These are phyloP conservation scores for Athrips mouffetella DNA, from an alignment of 2,888 invertebrate genomes.

Conservation along the genomic window DNA sequence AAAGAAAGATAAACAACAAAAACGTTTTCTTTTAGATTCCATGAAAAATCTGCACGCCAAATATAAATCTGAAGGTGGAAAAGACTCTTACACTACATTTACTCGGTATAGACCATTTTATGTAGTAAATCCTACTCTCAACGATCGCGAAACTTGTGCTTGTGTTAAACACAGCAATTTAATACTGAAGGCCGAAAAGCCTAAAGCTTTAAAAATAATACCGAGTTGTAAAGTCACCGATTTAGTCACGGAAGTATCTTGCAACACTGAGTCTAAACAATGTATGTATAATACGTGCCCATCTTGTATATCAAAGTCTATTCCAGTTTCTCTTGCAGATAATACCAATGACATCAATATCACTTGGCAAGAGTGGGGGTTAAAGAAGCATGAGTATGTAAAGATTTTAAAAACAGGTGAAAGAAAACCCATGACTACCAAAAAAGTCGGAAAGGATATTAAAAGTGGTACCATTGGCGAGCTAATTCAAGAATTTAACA, in stretches of 20 bases:
- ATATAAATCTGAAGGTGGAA: conserved; percentile 20
- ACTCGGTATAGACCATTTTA: conserved; percentile 20
- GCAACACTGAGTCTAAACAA: conserved; percentile 17
- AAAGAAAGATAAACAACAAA: conserved; percentile 20
- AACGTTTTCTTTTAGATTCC: conserved; percentile 21
- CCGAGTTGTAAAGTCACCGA: conserved; percentile 16
- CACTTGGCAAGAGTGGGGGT: conserved; percentile 20
- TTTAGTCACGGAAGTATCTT: conserved; percentile 18
- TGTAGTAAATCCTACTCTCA: conserved; percentile 16
- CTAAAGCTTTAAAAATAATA: conserved; percentile 4
- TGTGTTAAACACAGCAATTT: conserved; percentile 17
- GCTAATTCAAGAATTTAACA: no score
- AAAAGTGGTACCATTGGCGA: no score
- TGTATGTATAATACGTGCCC: conserved; percentile 22
- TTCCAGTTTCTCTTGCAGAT: conserved; percentile 19
- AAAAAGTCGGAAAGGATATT: conserved; percentile 19
- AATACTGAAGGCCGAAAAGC: conserved; percentile 8
- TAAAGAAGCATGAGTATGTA: conserved; percentile 10
- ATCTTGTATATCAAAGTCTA: conserved; percentile 18
- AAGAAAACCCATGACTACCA: conserved; percentile 15
- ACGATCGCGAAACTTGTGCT: conserved; percentile 13
- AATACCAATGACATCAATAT: conserved; percentile 17
- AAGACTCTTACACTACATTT: conserved; percentile 18
- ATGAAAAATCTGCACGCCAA: conserved; percentile 21
- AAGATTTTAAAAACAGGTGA: conserved; percentile 15